Base-by-base conservation (phyloP, 2,888 invertebrate genomes). In the Oscheius sp. region DNA sequence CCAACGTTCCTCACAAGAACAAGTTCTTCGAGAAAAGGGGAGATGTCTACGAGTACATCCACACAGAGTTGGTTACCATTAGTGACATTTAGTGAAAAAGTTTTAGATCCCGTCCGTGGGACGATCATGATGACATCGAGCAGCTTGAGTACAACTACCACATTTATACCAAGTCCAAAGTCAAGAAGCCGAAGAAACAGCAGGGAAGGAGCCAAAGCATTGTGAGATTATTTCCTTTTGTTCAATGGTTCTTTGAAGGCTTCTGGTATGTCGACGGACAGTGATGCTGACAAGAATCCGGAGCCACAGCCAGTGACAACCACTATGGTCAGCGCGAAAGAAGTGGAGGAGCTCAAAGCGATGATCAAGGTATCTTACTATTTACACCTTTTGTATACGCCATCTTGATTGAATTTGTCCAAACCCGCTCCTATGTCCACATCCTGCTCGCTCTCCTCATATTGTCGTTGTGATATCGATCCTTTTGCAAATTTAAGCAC, bases 121-220 rank as follows among this genome's bases (percentile, higher is more conserved):
- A 95, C 90, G 92, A 93, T 0, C 92, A 93, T 73, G 94, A 95
- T 80, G 96, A 96, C 89, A 90, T 94, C 35, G 91, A 94, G 79
- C 96, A 96, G 88, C 96, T 93, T 89, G 96, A 96, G 62, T 58
- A 80, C 70, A 76, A 81, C 50, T 84, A 81, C 55, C 77, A 76
- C 0, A 79, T 84, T 10, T 77, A 76, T 35, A 84, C 84, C 1
- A 73, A 73, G 32, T 47, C 58, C 4, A 59, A 47, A 21, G 59
- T 58, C 1, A 32, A 42, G n/a, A 58, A 47, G 42, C 35, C 21
- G 3, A 70, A 58, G 47, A 68, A 57, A 29, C n/a, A 13, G 13
- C 68, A 68, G 21, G 35, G 55, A 13, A 53, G 68, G 13, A 68
- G 68, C 53, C 68, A 68, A 29, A 68, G 68, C 42, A 33, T 68